Conservation (phyloP, 2,888 invertebrate genomes). For the Gasteruption jaculator region DNA sequence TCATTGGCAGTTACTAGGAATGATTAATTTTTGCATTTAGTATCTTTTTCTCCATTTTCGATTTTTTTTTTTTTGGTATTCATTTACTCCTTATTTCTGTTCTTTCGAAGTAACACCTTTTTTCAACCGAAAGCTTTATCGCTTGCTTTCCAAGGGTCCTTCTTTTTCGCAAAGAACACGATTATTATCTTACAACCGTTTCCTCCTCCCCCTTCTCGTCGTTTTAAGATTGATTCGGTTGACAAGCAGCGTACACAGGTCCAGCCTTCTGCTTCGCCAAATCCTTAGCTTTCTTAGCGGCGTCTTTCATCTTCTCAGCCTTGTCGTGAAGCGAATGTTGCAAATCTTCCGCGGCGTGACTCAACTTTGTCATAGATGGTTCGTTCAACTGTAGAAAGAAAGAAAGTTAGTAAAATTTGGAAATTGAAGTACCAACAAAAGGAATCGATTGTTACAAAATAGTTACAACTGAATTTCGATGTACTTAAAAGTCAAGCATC, state of each 20-base stretch:
- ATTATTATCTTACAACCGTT: too few relatives aligned
- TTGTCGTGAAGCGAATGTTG: constrained; percentile 46
- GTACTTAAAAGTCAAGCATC: background rate
- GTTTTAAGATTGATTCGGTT: constrained; percentile 45
- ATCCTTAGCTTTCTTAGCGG: constrained; percentile 76
- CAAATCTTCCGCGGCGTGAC: constrained; percentile 43
- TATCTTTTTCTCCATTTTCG: too few relatives aligned
- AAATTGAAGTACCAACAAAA: background rate
- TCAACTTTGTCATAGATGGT: constrained; percentile 33
- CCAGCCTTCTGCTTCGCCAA: constrained; percentile 63
- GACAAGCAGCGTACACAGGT: constrained; percentile 49
- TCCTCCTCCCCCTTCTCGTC: too few relatives aligned
- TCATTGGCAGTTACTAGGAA: too few relatives aligned
- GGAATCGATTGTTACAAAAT: constrained; percentile 3
- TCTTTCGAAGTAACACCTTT: too few relatives aligned
- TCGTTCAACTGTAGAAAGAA: constrained; percentile 38
- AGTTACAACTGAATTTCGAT: too few relatives aligned
- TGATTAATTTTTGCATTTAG: too few relatives aligned
- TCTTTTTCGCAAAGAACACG: too few relatives aligned
- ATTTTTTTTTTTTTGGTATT: too few relatives aligned
- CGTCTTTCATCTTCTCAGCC: constrained; percentile 67
- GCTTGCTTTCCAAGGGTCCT: too few relatives aligned
- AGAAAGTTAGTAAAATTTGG: background rate
- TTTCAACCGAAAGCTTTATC: too few relatives aligned
- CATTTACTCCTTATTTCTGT: too few relatives aligned